These are phyloP conservation scores for Campylomormyrus numenius DNA, from an alignment of 2,113 vertebrate genomes.

Conservation along the genomic window DNA sequence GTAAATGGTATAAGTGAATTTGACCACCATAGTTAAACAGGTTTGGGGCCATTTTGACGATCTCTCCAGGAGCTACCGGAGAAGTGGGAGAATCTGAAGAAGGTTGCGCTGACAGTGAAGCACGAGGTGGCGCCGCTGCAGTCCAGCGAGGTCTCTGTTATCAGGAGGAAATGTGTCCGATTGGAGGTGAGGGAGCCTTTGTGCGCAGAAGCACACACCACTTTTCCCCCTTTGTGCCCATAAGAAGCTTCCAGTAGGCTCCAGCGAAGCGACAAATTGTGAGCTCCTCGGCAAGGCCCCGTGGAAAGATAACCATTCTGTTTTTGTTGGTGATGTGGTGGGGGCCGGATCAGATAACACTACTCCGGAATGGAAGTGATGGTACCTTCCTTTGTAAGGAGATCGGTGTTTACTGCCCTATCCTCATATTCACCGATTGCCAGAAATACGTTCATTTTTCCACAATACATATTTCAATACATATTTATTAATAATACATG, in stretches of 20 bases:
- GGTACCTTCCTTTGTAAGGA: slow-evolving; percentile 66
- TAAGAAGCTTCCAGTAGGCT: slow-evolving; percentile 74
- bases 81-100: slow-evolving; percentile 65
- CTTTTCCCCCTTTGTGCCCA: slow-evolving; percentile 71
- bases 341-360: slow-evolving; percentile 73
- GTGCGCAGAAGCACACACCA: slow-evolving; percentile 58
- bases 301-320: slow-evolving; percentile 79
- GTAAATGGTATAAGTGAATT: not conserved
- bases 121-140: slow-evolving; percentile 69
- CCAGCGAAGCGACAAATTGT: slow-evolving; percentile 83
- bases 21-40: not conserved
- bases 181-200: slow-evolving; percentile 74
- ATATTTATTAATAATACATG: not conserved
- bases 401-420: slow-evolving; percentile 66
- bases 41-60: not conserved
- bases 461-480: slow-evolving; percentile 27
- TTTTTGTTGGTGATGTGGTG: slow-evolving; percentile 74
- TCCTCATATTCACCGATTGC: slow-evolving; percentile 67
- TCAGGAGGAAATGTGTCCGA: slow-evolving; percentile 78
- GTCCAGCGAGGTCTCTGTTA: slow-evolving; percentile 75
- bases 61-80: slow-evolving; percentile 60
- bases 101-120: slow-evolving; percentile 71
- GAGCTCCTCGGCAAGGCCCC: slow-evolving; percentile 72
- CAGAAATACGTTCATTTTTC: slow-evolving; percentile 62
- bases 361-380: slow-evolving; percentile 65